Conservation (phyloP, 30 jellyfish, hydroid and myxozoan species). For the Turritopsis dohrnii region DNA sequence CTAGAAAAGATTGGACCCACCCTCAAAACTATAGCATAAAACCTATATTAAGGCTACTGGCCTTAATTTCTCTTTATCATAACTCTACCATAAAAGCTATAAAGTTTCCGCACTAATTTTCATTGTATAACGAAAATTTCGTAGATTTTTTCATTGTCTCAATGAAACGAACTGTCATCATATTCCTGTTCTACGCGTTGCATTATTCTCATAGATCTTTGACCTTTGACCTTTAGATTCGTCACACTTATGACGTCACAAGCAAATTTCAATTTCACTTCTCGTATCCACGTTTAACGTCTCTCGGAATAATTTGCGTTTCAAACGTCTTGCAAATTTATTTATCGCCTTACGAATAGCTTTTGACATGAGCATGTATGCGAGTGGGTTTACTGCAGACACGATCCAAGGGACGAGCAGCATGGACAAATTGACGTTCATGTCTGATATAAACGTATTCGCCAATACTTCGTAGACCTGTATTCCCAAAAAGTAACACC, state of each 20-base stretch:
- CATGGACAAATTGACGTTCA: not conserved
- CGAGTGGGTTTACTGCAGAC: conserved; percentile 1
- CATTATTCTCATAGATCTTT: not conserved
- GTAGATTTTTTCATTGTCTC: too few relatives aligned
- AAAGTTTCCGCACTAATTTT: too few relatives aligned
- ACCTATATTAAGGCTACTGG: too few relatives aligned
- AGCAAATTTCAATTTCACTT: not conserved
- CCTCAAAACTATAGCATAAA: too few relatives aligned
- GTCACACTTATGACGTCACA: not conserved
- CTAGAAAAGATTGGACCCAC: too few relatives aligned
- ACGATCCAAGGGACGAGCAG: conserved; percentile 7
- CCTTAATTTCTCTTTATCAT: too few relatives aligned
- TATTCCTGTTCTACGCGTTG: not conserved
- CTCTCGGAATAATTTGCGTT: not conserved
- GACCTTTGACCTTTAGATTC: not conserved
- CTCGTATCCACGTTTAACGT: not conserved
- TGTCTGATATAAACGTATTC: not conserved
- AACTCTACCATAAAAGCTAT: too few relatives aligned
- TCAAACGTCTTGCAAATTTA: not conserved
- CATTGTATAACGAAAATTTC: too few relatives aligned
- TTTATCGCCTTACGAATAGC: not conserved
- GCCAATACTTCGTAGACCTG: conserved; percentile 5
- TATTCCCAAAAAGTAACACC: not conserved
- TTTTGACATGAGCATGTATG: not conserved
- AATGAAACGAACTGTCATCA: too few relatives aligned